These are phyloP conservation scores for Cyprinodon variegatus DNA, from an alignment of 2,113 vertebrate species.

Conservation along the genomic window DNA sequence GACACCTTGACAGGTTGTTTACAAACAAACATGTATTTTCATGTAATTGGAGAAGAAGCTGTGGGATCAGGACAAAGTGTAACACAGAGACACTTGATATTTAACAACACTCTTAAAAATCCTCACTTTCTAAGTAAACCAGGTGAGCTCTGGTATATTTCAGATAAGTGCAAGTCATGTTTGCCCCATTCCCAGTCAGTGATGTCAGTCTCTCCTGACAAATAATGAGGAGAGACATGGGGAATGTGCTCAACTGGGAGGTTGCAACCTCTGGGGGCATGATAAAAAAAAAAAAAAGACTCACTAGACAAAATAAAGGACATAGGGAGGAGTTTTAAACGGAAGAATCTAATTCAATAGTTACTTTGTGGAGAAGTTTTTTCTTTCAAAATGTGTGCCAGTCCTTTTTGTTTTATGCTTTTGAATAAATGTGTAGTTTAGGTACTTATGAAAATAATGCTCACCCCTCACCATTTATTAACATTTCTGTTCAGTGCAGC, in stretches of 20 bases:
- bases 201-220: constrained; percentile 50
- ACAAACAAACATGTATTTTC: not conserved
- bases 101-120: not conserved
- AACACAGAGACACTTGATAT: not conserved
- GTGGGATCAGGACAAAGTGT: not conserved
- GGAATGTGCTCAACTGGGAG: constrained; percentile 31
- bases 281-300: not conserved
- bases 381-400: constrained; percentile 10
- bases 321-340: not conserved
- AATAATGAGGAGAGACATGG: constrained; percentile 19
- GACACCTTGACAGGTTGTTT: constrained; percentile 3
- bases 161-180: constrained; percentile 2
- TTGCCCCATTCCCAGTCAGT: constrained; percentile 49
- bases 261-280: not conserved
- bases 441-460: not conserved
- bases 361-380: not conserved
- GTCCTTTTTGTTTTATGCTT: not conserved
- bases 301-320: not conserved
- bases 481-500: not conserved
- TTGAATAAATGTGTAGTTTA: constrained; percentile 18
- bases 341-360: not conserved
- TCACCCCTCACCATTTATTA: not conserved
- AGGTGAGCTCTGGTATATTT: constrained; percentile 6
- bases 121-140: not conserved
- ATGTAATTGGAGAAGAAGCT: not conserved